Evolutionary conservation across 1,140 invertebrate species (phyloP).

Genomic region (Bilobella aurantiaca): DNA sequence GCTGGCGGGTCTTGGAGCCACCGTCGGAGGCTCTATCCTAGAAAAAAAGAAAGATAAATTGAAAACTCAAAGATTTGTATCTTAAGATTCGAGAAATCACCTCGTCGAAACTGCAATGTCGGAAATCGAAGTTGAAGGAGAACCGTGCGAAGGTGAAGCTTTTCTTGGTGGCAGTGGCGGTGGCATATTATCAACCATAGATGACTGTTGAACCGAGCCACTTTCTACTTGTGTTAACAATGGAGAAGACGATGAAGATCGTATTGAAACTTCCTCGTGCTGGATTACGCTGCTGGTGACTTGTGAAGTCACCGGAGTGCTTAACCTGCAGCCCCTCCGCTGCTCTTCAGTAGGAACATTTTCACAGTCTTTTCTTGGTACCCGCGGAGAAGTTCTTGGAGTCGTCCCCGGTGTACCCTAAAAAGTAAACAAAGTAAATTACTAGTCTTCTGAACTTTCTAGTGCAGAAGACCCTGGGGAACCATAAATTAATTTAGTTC

Average conservation of each 20-base stretch:
- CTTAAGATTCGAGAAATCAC: no score
- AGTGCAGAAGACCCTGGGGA: no score
- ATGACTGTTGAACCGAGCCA: conserved; percentile 1
- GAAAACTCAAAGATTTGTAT: no score
- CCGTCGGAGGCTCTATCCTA: background rate
- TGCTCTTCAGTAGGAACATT: background rate
- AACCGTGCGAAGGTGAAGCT: conserved; percentile 46
- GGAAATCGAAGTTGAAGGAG: conserved; percentile 24
- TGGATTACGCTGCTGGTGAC: background rate
- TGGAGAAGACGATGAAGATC: background rate
- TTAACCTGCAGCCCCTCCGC: background rate
- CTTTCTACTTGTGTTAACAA: conserved; percentile 6
- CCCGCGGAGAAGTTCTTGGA: conserved; percentile 26
- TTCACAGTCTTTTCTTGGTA: conserved; percentile 19
- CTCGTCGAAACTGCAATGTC: background rate
- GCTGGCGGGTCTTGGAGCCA: background rate
- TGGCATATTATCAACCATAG: conserved; percentile 36
- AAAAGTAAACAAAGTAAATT: no score
- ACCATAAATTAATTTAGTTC: no score
- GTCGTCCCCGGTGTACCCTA: conserved; percentile 22
- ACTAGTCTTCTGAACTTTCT: no score
- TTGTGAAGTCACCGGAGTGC: background rate
- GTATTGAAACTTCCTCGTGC: background rate
- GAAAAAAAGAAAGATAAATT: background rate
- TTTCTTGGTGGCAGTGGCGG: conserved; percentile 56